Percentiles rank a stretch among this genome's conserved stretches.
These are phyloP conservation scores for Acanthoscelides obtectus DNA, from an alignment of 2,888 invertebrate genomes.

Conservation along the genomic window DNA sequence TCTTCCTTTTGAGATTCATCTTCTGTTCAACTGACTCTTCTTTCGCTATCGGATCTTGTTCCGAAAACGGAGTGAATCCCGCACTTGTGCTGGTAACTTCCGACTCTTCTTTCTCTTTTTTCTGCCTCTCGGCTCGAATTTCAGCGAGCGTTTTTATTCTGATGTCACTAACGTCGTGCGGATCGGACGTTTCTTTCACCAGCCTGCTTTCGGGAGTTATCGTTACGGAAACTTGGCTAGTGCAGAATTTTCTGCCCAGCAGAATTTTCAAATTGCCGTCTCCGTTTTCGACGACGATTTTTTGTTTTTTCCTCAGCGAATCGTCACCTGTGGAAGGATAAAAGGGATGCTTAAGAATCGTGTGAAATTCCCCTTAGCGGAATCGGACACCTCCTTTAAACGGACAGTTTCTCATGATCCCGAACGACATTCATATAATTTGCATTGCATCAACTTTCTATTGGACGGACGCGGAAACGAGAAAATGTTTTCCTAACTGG, in stretches of 20 bases:
- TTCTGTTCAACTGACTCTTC: neutral
- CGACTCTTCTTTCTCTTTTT: slow-evolving; percentile 25
- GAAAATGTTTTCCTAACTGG: too few species aligned
- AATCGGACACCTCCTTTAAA: too few species aligned
- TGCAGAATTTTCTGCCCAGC: slow-evolving; percentile 1
- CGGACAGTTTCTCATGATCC: too few species aligned
- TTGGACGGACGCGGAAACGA: too few species aligned
- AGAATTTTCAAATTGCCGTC: slow-evolving; percentile 12
- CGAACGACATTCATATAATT: too few species aligned
- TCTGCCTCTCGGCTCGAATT: slow-evolving; percentile 40
- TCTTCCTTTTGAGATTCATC: slow-evolving; percentile 1
- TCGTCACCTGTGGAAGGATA: too few species aligned
- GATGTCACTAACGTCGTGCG: slow-evolving; percentile 20
- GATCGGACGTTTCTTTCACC: neutral
- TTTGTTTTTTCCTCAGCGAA: slow-evolving; percentile 17
- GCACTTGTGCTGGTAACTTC: slow-evolving; percentile 37
- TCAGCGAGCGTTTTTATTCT: slow-evolving; percentile 47
- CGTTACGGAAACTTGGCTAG: neutral
- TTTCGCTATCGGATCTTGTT: slow-evolving; percentile 5
- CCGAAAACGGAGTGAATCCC: slow-evolving; percentile 16
- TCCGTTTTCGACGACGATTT: slow-evolving; percentile 12
- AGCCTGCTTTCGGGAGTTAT: slow-evolving; percentile 12
- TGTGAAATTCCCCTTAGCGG: too few species aligned
- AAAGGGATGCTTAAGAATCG: too few species aligned
- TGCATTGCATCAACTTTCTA: too few species aligned